Base-by-base conservation (phyloP, 2,888 invertebrate genomes). In the Crocallis elinguaria region DNA sequence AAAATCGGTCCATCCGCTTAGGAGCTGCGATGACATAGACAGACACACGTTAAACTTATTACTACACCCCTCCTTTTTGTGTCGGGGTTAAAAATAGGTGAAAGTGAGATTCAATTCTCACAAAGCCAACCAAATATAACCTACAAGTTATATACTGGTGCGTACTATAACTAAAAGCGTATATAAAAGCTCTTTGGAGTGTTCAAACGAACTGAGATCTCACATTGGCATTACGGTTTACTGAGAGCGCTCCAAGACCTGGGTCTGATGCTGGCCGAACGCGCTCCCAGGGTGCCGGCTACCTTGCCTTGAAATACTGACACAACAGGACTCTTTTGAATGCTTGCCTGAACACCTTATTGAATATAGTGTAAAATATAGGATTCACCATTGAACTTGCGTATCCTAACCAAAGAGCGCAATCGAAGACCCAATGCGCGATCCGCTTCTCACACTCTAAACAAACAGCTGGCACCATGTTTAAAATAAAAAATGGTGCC, bases 381-480 rank as follows among this genome's bases (percentile, higher is more conserved):
- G 98, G 98, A 87, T 98, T 98, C 23, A 98, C 97, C 95, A 97
- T 97, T 9, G 97, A 97, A 77, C 97, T 97, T 46, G 97, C 96
- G 79, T 98, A 98, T 13, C 98, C 98, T 58, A 98, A 90, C 98
- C 98, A 98, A 37, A 98, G 94, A 50, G 96, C 98, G 57, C 96
- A 93, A 77, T 97, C 97, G 73, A 96, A 95, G 35, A 97, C 95
- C 93, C 96, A 95, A 61, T 93, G 94, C 44, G 96, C 93, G 42
- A 96, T 94, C 50, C 94, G 92, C 29, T 93, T 93, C 72, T 96
- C 96, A 74, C 97, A 98, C 62, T 95, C 93, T 6, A 94, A 93
- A 73, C 98, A 98, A 6, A 98, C 93, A 0, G 96, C 96, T 9
- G 97, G 96, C 61, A 98, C 89, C 76, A 98, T 93, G 77, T 98